Percentiles rank a stretch among this genome's conserved stretches.
Evolutionary conservation across 1,140 invertebrate species (phyloP).

Genomic region (Tetramorium alpestre): DNA sequence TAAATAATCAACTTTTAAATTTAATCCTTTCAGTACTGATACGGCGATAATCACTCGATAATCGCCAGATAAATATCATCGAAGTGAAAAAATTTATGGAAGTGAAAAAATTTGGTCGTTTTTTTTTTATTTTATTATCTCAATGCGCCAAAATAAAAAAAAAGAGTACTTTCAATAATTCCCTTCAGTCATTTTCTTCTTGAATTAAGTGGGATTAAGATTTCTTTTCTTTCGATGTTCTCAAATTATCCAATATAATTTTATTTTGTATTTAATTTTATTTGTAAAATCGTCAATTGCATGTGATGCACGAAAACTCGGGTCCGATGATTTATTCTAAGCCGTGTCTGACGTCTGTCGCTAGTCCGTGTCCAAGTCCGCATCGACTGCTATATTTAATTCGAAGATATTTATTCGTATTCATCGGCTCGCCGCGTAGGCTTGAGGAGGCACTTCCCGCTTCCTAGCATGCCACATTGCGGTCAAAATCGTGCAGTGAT

Average conservation of each 20-base stretch:
- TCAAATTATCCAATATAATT: neutral
- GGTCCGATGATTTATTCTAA: neutral
- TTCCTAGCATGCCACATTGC: slow-evolving; percentile 40
- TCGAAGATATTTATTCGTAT: neutral
- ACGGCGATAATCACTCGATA: neutral
- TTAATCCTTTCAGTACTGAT: neutral
- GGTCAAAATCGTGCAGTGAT: slow-evolving; percentile 8
- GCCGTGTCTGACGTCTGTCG: neutral
- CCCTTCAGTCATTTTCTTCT: neutral
- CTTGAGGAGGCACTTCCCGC: slow-evolving; percentile 1
- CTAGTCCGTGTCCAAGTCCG: neutral
- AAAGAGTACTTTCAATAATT: neutral
- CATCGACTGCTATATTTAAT: slow-evolving; percentile 35
- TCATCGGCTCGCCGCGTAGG: neutral
- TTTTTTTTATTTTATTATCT: neutral
- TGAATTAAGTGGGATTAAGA: neutral
- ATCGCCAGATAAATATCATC: neutral
- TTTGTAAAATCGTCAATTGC: neutral
- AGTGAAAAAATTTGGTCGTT: neutral
- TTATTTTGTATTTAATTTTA: neutral
- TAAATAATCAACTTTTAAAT: neutral
- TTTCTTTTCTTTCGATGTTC: neutral
- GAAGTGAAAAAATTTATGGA: neutral
- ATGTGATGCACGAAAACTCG: neutral
- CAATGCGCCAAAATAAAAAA: neutral